Conservation (phyloP, 2,888 invertebrate species). For the Brachycybe producta region DNA sequence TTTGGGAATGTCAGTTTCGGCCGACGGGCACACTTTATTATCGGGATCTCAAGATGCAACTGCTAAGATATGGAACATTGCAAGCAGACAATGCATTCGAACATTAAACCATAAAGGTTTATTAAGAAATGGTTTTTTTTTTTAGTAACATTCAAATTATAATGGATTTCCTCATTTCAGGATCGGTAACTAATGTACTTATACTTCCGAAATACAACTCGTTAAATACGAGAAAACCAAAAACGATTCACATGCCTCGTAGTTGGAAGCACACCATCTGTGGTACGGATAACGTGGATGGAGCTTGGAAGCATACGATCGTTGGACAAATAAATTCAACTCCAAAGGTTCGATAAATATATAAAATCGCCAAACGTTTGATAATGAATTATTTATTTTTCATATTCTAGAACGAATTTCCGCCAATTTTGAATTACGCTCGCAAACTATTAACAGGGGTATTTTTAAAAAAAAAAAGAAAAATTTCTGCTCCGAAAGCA, state of each 20-base stretch:
- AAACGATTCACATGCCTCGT: too few species aligned
- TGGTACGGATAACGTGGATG: neutral
- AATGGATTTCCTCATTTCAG: neutral
- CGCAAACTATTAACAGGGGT: too few species aligned
- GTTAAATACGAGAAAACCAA: too few species aligned
- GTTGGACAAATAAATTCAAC: too few species aligned
- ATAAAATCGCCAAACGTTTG: too few species aligned
- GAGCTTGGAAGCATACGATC: neutral
- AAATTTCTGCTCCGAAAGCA: too few species aligned
- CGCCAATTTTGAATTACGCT: too few species aligned
- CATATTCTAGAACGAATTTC: too few species aligned
- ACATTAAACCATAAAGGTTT: constrained; percentile 55
- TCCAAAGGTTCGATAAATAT: too few species aligned
- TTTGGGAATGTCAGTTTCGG: constrained; percentile 55
- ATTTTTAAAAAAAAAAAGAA: too few species aligned
- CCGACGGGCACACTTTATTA: constrained; percentile 54
- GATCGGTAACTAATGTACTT: constrained; percentile 52
- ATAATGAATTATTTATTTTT: too few species aligned
- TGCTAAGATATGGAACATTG: constrained; percentile 68
- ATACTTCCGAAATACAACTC: neutral
- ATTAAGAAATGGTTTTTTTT: neutral
- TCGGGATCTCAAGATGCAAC: constrained; percentile 63
- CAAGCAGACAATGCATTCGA: constrained; percentile 57
- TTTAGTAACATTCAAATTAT: neutral
- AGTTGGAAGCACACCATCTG: too few species aligned